phyloP scores from a whole-genome alignment of 1,140 invertebrate genomes.

The Ostrea edulis region DNA sequence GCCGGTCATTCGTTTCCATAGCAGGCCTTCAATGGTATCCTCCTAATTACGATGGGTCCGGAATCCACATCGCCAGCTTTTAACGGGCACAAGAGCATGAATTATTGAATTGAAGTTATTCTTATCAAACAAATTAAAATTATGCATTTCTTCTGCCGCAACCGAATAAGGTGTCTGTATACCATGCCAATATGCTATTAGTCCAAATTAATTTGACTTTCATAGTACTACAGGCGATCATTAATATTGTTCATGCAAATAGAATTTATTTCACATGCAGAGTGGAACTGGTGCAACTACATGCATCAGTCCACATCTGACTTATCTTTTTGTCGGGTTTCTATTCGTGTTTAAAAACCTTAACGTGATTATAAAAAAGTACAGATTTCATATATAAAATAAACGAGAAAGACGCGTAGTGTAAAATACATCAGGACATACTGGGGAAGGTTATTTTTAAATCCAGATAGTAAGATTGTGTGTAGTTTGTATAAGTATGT shows the following conservation, averaged over 20 bases:
- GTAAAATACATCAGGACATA: too few species aligned
- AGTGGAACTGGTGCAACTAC: not conserved
- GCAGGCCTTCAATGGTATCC: not conserved
- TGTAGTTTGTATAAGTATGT: too few species aligned
- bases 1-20: not conserved
- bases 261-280: not conserved
- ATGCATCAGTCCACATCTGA: too few species aligned
- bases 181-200: not conserved
- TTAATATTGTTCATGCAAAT: not conserved
- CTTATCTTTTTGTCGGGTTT: too few species aligned
- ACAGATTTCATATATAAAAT: too few species aligned
- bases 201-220: not conserved
- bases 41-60: not conserved
- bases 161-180: not conserved
- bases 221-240: not conserved
- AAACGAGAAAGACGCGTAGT: too few species aligned
- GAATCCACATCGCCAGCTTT: not conserved
- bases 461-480: too few species aligned
- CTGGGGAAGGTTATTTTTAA: too few species aligned
- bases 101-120: constrained; percentile 1
- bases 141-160: not conserved
- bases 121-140: constrained; percentile 18
- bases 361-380: too few species aligned
- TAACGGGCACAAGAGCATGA: not conserved
- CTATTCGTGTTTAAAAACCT: too few species aligned